phyloP scores from a whole-genome alignment of 2,113 vertebrate genomes.

The Stigmatopora argus region DNA sequence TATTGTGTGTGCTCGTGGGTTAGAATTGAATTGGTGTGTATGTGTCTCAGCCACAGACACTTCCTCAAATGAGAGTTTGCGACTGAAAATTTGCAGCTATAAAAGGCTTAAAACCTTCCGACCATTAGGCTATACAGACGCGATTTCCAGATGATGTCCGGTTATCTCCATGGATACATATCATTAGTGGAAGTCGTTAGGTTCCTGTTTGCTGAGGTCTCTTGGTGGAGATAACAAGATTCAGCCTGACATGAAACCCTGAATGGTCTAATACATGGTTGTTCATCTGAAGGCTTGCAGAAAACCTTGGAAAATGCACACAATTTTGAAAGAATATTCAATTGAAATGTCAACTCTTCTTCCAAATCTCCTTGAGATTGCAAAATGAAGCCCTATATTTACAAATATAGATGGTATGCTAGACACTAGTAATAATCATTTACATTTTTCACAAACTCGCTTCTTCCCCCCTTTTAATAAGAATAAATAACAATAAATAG shows the following conservation, averaged over 20 bases:
- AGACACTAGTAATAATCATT: neutral
- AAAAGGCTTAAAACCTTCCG: slow-evolving; percentile 49
- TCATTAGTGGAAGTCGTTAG: slow-evolving; percentile 70
- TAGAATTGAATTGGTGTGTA: neutral
- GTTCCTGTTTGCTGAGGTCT: slow-evolving; percentile 79
- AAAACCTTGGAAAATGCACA: slow-evolving; percentile 7
- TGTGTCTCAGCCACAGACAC: slow-evolving; percentile 16
- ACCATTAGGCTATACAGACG: slow-evolving; percentile 66
- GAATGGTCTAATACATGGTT: slow-evolving; percentile 35
- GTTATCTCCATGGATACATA: slow-evolving; percentile 84
- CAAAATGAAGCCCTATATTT: neutral
- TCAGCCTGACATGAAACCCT: slow-evolving; percentile 63
- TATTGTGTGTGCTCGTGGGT: neutral
- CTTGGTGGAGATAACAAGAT: slow-evolving; percentile 92
- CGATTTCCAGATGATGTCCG: slow-evolving; percentile 74
- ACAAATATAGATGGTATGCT: neutral
- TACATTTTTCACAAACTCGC: no score
- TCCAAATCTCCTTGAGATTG: neutral
- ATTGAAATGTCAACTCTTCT: neutral
- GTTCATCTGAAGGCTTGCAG: slow-evolving; percentile 28
- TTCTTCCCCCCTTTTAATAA: no score
- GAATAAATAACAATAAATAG: no score
- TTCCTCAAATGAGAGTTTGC: slow-evolving; percentile 25
- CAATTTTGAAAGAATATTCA: neutral
- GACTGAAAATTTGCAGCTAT: slow-evolving; percentile 32